phyloP scores from a whole-genome alignment of 2,888 invertebrate genomes.

The Xestia rhomboidea region DNA sequence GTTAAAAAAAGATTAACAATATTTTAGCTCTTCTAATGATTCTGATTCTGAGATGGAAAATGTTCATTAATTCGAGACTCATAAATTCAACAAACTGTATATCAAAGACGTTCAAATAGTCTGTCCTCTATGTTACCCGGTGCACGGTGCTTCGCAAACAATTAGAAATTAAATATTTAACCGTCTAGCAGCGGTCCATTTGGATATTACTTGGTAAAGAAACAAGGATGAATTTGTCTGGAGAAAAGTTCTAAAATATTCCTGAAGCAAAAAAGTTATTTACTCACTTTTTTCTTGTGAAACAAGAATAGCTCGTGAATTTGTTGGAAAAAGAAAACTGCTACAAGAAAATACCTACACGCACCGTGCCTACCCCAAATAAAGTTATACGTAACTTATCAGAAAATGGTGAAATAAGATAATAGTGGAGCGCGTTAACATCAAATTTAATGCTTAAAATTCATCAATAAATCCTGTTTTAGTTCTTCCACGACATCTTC shows the following conservation, averaged over 20 bases:
- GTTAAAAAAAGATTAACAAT: background rate
- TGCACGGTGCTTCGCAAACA: conserved; percentile 18
- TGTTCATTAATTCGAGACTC: background rate
- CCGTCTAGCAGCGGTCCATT: conserved; percentile 3
- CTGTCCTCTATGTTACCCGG: conserved; percentile 11
- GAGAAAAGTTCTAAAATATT: background rate
- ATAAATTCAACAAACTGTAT: conserved; percentile 9
- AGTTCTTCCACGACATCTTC: conserved; percentile 87
- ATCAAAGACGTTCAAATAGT: conserved; percentile 26
- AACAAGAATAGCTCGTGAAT: background rate
- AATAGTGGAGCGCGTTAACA: background rate
- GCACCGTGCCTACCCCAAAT: background rate
- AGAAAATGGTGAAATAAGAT: background rate
- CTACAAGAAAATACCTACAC: background rate
- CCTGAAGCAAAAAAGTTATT: background rate
- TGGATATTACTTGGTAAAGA: conserved; percentile 30
- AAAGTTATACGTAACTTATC: background rate
- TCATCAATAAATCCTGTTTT: conserved; percentile 1
- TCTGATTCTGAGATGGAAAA: background rate
- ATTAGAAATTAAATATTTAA: conserved; percentile 56
- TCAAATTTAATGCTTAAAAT: too few species aligned
- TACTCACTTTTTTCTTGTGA: background rate
- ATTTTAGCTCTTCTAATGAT: background rate
- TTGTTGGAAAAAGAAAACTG: background rate
- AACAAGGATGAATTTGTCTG: conserved; percentile 15